Evolutionary conservation across 1,140 invertebrate species (phyloP).

Genomic region (Sinonovacula constricta): DNA sequence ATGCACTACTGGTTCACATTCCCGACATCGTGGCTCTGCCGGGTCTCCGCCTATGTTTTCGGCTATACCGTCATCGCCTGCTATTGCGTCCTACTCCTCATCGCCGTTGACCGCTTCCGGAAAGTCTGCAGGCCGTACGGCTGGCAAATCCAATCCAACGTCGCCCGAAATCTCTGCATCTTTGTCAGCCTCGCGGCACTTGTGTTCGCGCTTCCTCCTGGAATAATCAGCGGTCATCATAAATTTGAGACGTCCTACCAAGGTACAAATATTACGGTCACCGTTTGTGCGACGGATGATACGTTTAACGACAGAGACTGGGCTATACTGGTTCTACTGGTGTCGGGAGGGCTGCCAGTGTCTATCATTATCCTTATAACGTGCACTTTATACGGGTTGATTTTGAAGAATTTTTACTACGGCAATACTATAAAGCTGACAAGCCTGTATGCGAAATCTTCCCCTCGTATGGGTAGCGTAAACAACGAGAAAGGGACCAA

Average conservation of each 20-base stretch:
- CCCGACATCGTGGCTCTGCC: slow-evolving; percentile 46
- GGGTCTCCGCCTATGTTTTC: slow-evolving; percentile 35
- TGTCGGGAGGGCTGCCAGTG: slow-evolving; percentile 40
- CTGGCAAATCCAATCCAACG: slow-evolving; percentile 43
- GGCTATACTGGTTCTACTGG: slow-evolving; percentile 31
- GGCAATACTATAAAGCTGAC: slow-evolving; percentile 3
- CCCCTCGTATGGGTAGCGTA: neutral
- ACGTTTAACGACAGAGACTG: slow-evolving; percentile 33
- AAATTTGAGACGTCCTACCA: slow-evolving; percentile 38
- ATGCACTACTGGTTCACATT: slow-evolving; percentile 50
- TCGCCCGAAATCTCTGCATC: slow-evolving; percentile 31
- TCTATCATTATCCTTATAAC: slow-evolving; percentile 38
- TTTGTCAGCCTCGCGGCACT: slow-evolving; percentile 21
- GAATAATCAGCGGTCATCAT: slow-evolving; percentile 42
- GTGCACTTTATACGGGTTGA: slow-evolving; percentile 29
- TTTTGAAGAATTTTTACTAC: slow-evolving; percentile 29
- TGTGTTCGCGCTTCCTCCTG: slow-evolving; percentile 32
- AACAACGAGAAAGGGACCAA: neutral
- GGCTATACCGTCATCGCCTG: slow-evolving; percentile 41
- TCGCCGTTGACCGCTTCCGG: slow-evolving; percentile 40
- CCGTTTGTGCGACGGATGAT: slow-evolving; percentile 42
- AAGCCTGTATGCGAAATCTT: slow-evolving; percentile 14
- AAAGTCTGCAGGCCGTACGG: slow-evolving; percentile 44
- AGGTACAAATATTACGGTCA: slow-evolving; percentile 39
- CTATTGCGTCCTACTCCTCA: slow-evolving; percentile 27